Conservation (phyloP, 2,113 vertebrate species). For the Tachycineta bicolor region DNA sequence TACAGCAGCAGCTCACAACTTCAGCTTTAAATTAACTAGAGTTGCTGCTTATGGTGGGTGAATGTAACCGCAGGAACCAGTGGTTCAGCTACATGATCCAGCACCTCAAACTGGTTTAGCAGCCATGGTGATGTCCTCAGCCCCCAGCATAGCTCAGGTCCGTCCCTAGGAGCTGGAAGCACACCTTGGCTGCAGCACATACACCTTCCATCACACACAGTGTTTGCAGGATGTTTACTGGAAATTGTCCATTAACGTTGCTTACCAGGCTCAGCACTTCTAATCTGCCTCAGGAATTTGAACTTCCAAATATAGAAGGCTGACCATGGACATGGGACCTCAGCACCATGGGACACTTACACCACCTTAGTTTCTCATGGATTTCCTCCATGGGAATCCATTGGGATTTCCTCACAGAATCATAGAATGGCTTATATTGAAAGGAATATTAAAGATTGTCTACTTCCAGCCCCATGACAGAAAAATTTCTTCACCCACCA, state of each 20-base stretch:
- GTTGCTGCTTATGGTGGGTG: fast-evolving
- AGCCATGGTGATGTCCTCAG: not conserved
- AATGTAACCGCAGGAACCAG: not conserved
- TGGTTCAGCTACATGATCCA: not conserved
- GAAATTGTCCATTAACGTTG: not conserved
- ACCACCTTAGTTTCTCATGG: not conserved
- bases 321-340: not conserved
- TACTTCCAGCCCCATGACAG: not conserved
- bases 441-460: not conserved
- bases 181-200: not conserved
- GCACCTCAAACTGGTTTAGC: not conserved
- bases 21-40: not conserved
- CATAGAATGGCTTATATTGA: not conserved
- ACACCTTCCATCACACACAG: not conserved
- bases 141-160: fast-evolving
- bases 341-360: not conserved
- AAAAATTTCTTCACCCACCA: not conserved
- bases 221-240: not conserved
- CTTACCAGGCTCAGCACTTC: not conserved
- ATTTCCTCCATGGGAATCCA: no score
- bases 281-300: slow-evolving; percentile 6
- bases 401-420: not conserved
- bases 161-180: not conserved
- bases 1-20: not conserved
- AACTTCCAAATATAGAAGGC: not conserved